Evolutionary conservation across 2,113 vertebrate species (phyloP).

Genomic region (Pelecanoides urinatrix): DNA sequence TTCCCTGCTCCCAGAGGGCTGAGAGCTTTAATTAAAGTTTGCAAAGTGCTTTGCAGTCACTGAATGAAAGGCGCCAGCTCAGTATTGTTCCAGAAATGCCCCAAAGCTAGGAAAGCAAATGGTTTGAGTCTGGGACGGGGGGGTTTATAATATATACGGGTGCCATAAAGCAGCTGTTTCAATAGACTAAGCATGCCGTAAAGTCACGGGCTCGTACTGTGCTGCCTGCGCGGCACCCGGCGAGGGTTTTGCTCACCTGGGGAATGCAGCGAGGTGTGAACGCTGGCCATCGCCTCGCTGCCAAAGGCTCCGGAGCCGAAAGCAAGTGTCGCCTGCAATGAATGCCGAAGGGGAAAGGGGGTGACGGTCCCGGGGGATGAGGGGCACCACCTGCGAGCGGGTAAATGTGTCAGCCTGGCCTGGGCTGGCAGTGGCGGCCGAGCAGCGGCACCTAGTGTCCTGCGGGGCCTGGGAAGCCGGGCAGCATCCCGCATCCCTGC

Average conservation of each 20-base stretch:
- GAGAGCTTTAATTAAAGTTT: conserved; percentile 15
- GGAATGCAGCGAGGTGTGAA: neutral
- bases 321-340: neutral
- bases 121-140: neutral
- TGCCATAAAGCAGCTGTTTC: neutral
- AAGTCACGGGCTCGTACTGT: neutral
- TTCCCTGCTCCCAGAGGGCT: neutral
- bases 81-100: neutral
- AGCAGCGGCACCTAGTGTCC: neutral
- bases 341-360: neutral
- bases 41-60: neutral
- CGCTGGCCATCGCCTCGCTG: accelerated
- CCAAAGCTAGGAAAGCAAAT: neutral
- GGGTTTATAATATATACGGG: neutral
- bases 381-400: neutral
- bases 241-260: neutral
- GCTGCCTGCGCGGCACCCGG: neutral
- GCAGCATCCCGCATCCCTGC: neutral
- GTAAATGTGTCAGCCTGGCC: neutral
- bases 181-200: neutral
- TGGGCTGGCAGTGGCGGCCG: neutral
- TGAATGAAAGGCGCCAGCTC: neutral
- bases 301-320: neutral
- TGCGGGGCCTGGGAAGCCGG: neutral
- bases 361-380: neutral